Evolutionary conservation across 1,140 invertebrate species (phyloP).

Genomic region (Sitophilus oryzae): DNA sequence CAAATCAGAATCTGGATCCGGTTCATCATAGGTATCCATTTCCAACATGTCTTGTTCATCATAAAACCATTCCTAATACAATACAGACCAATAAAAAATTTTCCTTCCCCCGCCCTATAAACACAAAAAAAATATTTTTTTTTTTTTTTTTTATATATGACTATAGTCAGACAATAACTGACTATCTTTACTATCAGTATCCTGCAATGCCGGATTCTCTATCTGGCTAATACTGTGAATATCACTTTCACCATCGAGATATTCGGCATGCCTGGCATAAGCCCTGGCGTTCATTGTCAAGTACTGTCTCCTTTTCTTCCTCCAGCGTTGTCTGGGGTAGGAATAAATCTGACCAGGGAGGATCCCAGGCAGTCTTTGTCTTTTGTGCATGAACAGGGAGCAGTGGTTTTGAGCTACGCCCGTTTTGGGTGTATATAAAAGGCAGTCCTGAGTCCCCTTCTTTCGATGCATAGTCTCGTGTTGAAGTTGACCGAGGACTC

Average conservation of each 20-base stretch:
- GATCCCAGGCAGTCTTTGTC: slow-evolving; percentile 84
- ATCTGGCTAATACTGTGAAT: slow-evolving; percentile 43
- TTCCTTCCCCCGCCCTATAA: too few relatives aligned
- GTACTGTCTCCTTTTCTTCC: slow-evolving; percentile 89
- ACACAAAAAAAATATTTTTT: too few relatives aligned
- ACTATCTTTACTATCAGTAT: slow-evolving; percentile 65
- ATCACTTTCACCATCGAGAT: slow-evolving; percentile 45
- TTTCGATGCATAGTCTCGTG: slow-evolving; percentile 83
- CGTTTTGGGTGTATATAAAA: slow-evolving; percentile 93
- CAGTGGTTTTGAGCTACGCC: slow-evolving; percentile 93
- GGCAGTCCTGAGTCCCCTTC: slow-evolving; percentile 88
- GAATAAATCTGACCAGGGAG: slow-evolving; percentile 88
- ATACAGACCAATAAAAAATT: too few relatives aligned
- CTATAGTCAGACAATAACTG: slow-evolving; percentile 51
- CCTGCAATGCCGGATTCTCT: slow-evolving; percentile 48
- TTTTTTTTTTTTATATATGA: too few relatives aligned
- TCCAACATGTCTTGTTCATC: slow-evolving; percentile 85
- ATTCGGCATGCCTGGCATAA: slow-evolving; percentile 45
- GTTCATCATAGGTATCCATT: slow-evolving; percentile 85
- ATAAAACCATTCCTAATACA: slow-evolving; percentile 72
- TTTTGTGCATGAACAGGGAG: slow-evolving; percentile 79
- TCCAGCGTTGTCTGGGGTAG: slow-evolving; percentile 90
- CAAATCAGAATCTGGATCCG: slow-evolving; percentile 82
- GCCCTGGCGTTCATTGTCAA: slow-evolving; percentile 71
- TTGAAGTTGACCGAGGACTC: slow-evolving; percentile 93